Evolutionary conservation across 2,113 vertebrate genomes (phyloP), one percentile per base, ranked within the genome.

Genomic region (Mesitornis unicolor): DNA sequence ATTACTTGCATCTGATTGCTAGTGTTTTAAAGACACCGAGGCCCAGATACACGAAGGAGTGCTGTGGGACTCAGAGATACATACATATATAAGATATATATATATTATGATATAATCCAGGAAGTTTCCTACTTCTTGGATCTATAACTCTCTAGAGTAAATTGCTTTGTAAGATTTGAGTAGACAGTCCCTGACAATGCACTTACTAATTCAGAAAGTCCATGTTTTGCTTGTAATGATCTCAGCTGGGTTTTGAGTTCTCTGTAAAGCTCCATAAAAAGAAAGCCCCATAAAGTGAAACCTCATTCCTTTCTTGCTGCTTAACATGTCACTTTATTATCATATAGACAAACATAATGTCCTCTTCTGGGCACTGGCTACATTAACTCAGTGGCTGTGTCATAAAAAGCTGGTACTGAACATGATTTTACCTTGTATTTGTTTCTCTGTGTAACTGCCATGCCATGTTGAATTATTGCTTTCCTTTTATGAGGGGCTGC

Each of bases 11-110:
- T 64, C 36, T 59, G n/a, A 53, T 36, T 40, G 13, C 29, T 53
- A 24, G 29, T 7, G 10, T 57, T 79, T 84, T 64, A 50, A 78
- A 53, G 54, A 64, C 50, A 51, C 9, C 11, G 8, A 47, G 38
- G n/a, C 21, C 11, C 38, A 53, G 57, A 54, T 42, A 47, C 38
- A 25, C 21, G 21, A 47, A 45, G 16, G 25, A 21, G 47, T 1
- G 0, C 43, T 0, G 0, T 35, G 33, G 21, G 50, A 59, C 38
- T 74, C 48, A 31, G 54, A 63, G 24, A n/a, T n/a, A n/a, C n/a
- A n/a, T n/a, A n/a, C n/a, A n/a, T n/a, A n/a, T n/a, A n/a, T n/a
- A n/a, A n/a, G n/a, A n/a, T n/a, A n/a, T n/a, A n/a, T n/a, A n/a
- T n/a, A n/a, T n/a, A n/a, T n/a, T n/a, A n/a, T n/a, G n/a, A n/a